Percentiles rank a stretch among this genome's conserved stretches.
Evolutionary conservation across 2,888 invertebrate species (phyloP).

Genomic region (Melanotus villosus): DNA sequence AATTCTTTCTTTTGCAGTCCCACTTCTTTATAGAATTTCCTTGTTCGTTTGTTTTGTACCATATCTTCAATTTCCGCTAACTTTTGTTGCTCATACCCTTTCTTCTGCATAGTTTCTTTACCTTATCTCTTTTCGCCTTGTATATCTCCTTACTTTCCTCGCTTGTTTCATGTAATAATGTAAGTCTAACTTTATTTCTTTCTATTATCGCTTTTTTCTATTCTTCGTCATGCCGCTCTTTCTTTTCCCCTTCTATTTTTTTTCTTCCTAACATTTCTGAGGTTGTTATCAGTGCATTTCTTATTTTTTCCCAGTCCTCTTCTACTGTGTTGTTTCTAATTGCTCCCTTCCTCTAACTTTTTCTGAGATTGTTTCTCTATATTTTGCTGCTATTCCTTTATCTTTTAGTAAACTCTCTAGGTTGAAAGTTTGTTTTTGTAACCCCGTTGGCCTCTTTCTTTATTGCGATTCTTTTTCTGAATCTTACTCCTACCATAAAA

Average conservation of each 20-base stretch:
- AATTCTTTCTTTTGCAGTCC: neutral
- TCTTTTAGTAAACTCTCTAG: neutral
- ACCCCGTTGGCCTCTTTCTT: neutral
- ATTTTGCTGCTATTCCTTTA: slow-evolving; percentile 4
- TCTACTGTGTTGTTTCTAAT: slow-evolving; percentile 3
- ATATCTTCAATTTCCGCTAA: slow-evolving; percentile 1
- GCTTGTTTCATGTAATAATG: neutral
- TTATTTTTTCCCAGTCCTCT: slow-evolving; percentile 7
- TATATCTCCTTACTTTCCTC: neutral
- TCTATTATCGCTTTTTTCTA: neutral
- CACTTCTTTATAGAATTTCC: neutral
- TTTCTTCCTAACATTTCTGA: slow-evolving; percentile 7
- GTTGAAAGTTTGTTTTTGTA: neutral
- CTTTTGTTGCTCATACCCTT: neutral
- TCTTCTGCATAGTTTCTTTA: neutral
- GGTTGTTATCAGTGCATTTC: neutral
- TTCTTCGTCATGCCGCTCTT: neutral
- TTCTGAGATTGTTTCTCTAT: slow-evolving; percentile 1
- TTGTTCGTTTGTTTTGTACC: neutral
- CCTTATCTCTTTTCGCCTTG: neutral
- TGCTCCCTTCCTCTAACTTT: neutral
- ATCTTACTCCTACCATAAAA: slow-evolving; percentile 6
- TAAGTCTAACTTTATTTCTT: neutral
- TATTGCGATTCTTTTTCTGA: slow-evolving; percentile 15
- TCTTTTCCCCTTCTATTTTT: neutral